Evolutionary conservation across 2,888 invertebrate genomes (phyloP).

Genomic region (Campoletis raptor): DNA sequence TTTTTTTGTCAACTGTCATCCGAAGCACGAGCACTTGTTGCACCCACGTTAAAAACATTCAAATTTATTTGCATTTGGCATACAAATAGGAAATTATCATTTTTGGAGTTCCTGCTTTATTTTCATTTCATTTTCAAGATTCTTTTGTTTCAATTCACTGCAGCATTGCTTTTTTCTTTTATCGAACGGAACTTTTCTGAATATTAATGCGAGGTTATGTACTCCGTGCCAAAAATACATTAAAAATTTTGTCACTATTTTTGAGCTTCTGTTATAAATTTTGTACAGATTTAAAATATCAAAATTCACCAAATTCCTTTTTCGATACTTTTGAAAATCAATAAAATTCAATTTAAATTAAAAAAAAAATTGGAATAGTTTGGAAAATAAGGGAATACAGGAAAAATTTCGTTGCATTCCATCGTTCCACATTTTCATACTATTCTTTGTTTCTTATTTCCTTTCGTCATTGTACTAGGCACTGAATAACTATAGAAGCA

Average conservation of each 20-base stretch:
- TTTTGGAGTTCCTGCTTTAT: background rate
- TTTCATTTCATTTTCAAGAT: background rate
- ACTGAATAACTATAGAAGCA: slow-evolving; percentile 29
- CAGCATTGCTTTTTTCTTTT: background rate
- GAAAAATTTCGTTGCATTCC: background rate
- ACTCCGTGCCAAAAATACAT: too few relatives aligned
- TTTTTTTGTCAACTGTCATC: slow-evolving; percentile 29
- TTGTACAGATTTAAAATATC: background rate
- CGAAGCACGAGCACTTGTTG: slow-evolving; percentile 14
- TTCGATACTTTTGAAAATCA: background rate
- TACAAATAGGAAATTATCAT: background rate
- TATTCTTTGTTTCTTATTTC: slow-evolving; percentile 2
- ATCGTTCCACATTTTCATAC: background rate
- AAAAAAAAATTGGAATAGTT: background rate
- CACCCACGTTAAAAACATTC: slow-evolving; percentile 1
- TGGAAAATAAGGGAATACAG: background rate
- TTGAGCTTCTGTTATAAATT: too few relatives aligned
- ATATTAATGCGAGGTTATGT: too few relatives aligned
- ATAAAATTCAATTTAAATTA: background rate
- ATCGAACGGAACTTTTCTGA: too few relatives aligned
- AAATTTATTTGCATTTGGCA: background rate
- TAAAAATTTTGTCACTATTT: too few relatives aligned
- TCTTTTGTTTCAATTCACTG: background rate
- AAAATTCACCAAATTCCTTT: background rate
- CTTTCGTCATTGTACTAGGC: slow-evolving; percentile 35